Base-by-base conservation (phyloP, 1,140 invertebrate genomes). In the Schlechtendalia chinensis region DNA sequence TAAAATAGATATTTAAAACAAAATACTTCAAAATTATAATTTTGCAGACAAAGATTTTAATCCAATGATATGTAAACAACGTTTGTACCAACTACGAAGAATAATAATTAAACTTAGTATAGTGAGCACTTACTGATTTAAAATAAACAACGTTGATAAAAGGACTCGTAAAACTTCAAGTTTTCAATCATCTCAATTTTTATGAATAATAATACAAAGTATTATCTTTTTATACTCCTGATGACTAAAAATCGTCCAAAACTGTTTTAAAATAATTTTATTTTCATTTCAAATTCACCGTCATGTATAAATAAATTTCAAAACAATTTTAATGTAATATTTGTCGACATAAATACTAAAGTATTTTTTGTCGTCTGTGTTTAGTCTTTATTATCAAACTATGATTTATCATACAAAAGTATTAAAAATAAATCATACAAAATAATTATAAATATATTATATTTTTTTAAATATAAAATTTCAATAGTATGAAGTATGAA, bases 161-260 rank as follows among this genome's bases (percentile, higher is more conserved):
- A 69, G n/a, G 14, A 69, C 16, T 67, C n/a, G 11, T 45, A 45
- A 67, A 69, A 50, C 47, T 69, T 47, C 24, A 50, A 47, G 39
- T 65, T 67, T 67, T 39, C n/a, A n/a, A 22, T 67, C 29, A 14
- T 39, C 19, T 67, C 11, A 1, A 5, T 1, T 47, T 11, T 65
- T 65, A 32, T 39, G 0, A 0, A 65, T 32, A 29, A 19, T 10
- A 50, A 14, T 39, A 17, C 29, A 1, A 65, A 65, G 19, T 12
- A 65, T 39, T 65, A 65, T 65, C 11, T 39, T 65, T n/a, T 39
- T 65, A 32, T 10, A 12, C 3, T 12, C 19, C 3, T 12, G 12
- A 63, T 0, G 17, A 63, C 19, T 11, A 63, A 32, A 63, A 63
- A 65, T 8, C n/a, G n/a, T n/a, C n/a, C n/a, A n/a, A n/a, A 65